Evolutionary conservation across 2,888 invertebrate species (phyloP).

Genomic region (Xestoiulus laeticollis): DNA sequence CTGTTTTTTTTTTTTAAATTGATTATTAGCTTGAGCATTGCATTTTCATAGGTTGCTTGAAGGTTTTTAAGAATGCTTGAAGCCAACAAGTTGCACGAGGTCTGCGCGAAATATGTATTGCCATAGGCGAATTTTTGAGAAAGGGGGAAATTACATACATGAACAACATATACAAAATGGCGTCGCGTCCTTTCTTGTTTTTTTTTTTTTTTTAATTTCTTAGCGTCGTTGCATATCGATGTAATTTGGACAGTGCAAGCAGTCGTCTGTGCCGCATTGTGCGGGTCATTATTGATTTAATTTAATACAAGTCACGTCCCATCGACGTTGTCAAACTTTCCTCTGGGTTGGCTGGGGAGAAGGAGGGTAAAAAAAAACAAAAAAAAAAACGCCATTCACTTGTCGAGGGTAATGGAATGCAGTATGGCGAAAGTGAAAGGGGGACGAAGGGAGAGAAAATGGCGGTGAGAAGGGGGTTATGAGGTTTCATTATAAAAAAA

Average conservation of each 20-base stretch:
- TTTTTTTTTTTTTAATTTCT: not conserved
- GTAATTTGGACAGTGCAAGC: not conserved
- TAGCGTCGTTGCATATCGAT: not conserved
- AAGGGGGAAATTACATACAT: too few species aligned
- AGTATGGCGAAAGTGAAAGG: not conserved
- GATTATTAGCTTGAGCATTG: too few species aligned
- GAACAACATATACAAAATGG: not conserved
- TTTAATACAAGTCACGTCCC: not conserved
- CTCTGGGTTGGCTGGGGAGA: not conserved
- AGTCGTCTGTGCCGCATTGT: not conserved
- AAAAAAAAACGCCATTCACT: not conserved
- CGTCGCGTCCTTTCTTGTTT: not conserved
- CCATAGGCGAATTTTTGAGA: not conserved
- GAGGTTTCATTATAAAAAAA: not conserved
- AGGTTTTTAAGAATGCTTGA: not conserved
- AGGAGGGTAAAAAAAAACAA: not conserved
- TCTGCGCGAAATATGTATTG: not conserved
- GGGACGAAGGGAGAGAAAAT: not conserved
- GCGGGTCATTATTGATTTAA: not conserved
- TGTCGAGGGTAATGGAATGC: not conserved
- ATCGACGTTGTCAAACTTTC: not conserved
- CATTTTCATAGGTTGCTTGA: not conserved
- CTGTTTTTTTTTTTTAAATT: not conserved
- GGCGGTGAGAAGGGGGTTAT: not conserved
- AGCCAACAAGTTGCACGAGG: too few species aligned